Evolutionary conservation across 1,140 invertebrate species (phyloP), one percentile per base, ranked within the genome.

Genomic region (Anastrepha obliqua): DNA sequence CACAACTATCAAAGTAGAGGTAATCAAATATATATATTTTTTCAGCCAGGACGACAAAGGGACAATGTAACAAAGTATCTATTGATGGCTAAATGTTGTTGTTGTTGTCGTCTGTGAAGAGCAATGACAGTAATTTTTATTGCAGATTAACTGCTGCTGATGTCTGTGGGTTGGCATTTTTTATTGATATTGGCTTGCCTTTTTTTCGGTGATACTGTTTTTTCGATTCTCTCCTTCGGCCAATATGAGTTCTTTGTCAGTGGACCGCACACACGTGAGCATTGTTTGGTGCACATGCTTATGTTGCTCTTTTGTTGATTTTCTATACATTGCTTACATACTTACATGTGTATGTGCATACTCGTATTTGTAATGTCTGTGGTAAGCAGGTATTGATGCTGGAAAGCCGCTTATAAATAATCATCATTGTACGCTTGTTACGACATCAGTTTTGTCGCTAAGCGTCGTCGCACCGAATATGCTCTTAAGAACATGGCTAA

Each of bases 131-230:
- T 39, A 60, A 62, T 62, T 60, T 29, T 86, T 60, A 86, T 86
- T 86, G 15, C 59, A 86, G 85, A 86, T 86, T 86, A 86, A 86
- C 85, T 59, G 85, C 85, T 62, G 74, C 85, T 86, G 85, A 86
- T 86, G 85, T 86, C 85, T 86, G 29, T 86, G 59, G 58, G 59
- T 60, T 60, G 85, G 51, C 42, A 8, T 62, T 81, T 81, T 74
- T 47, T 55, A 15, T 42, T 86, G 42, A 62, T 86, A 86, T 59
- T 62, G 42, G 85, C 39, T 39, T 86, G 17, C 8, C 42, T 62
- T 67, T 87, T 62, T 51, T 58, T 87, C n/a, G 62, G 13, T 87
- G 62, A 39, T 87, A 65, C 2, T n/a, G 6, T 65, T 65, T 86
- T 17, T 17, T 86, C 55, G 86, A 51, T 87, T 39, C 11, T 39